Evolutionary conservation across 2,797 vertebrate species (phyloP), one percentile per base, ranked within the genome.

Genomic region (Alexandromys oeconomus): DNA sequence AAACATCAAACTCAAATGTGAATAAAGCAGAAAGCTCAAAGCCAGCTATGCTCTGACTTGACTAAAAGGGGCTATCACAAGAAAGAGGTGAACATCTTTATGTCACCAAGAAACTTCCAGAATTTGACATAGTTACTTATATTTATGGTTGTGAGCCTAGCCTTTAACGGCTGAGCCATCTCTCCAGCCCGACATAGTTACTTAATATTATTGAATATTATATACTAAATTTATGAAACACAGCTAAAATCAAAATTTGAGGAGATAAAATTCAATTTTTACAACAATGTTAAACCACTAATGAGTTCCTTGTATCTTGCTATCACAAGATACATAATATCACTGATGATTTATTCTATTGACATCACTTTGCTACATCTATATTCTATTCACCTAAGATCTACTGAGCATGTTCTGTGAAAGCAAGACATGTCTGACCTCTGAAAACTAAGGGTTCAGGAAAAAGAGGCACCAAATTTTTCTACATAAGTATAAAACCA

Each of bases 21-120:
- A 90, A 93, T 91, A 14, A 96, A 95, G 63, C 69, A 96, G 34
- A 97, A 95, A 93, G 34, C 23, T 94, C 91, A 73, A 85, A 90
- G 54, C 21, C 25, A 81, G 10, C 40, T 59, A 2, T 63, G 13
- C 25, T 85, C 87, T 90, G 34, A 82, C 13, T 89, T 69, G 57
- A 34, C 48, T 91, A 90, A 85, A 92, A 91, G n/a, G 43, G 34
- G 4, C 51, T 69, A 63, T 21, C 48, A 69, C 7, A 48, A 43
- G 23, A 88, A 82, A 96, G 25, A 95, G 37, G 19, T 29, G 86
- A 95, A 94, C 31, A 85, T 74, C 9, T 76, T 92, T 78, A 63
- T 78, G 54, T 71, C 65, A 91, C 65, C 48, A 94, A 51, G 91
- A 92, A 95, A 81, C 2, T 92, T 91, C 57, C 17, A 92, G 51